Base-by-base conservation (phyloP, 2,888 invertebrate species). In the Tetheella fluctuosa region DNA sequence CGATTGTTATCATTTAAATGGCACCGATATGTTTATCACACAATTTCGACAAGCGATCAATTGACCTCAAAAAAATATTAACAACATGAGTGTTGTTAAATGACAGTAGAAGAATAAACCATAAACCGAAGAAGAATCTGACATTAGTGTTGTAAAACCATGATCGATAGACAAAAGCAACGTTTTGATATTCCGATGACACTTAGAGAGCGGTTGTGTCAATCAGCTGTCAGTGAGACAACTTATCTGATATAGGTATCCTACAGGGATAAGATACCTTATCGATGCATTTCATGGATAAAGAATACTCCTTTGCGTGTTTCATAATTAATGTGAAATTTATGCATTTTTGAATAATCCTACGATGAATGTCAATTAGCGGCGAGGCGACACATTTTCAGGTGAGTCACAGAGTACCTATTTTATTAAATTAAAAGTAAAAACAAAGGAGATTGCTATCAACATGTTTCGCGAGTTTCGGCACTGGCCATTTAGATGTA, bases 391-490 rank as follows among this genome's bases (percentile, higher is more conserved):
- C 34, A 34, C 8, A n/a, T 20, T 48, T 20, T 48, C 8, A 48
- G 2, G 48, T 48, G 48, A 48, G 48, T 48, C 48, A 48, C 48
- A 10, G 20, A n/a, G 1, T 20, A 13, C 13, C 20, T 48, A 48
- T 20, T 48, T 48, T 7, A 54, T 25, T 25, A 28, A 53, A 25
- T 54, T 54, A 28, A 10, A n/a, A 17, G 25, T 28, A 28, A 59
- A 58, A 10, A 60, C 55, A 60, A 59, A 55, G 52, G 55, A 59
- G 61, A 61, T 61, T 57, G 7, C 54, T 58, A 64, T 64, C 64
- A 48, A 37, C 48, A 54, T 58, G 59, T 58, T 58, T 62, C 52
- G 57, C 57, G 58, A 58, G 58, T 53, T n/a, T 56, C 59, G 58
- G 28, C 30, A 53, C 58, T 54, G 58, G 54, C 39, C 39, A 25